Conservation (phyloP, 2,113 vertebrate species). For the Bos indicus region DNA sequence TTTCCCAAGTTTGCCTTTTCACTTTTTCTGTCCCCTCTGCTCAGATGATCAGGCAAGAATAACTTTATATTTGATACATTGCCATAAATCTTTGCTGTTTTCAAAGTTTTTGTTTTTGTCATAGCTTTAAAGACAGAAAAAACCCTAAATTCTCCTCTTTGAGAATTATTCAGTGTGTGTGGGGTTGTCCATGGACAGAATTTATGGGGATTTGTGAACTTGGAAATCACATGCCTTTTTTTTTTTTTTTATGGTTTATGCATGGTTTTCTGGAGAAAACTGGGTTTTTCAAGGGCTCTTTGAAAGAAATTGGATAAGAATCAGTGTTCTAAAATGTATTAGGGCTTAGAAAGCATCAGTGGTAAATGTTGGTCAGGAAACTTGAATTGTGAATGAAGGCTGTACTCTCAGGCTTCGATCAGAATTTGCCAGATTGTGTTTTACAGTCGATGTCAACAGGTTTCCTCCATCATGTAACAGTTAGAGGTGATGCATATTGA, state of each 20-base stretch:
- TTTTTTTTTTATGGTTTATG: not conserved
- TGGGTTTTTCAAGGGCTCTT: not conserved
- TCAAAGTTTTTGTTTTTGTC: slow-evolving; percentile 6
- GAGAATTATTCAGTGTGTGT: not conserved
- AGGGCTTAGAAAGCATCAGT: not conserved
- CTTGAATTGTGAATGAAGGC: not conserved
- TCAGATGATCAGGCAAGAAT: not conserved
- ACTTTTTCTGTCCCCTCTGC: not conserved
- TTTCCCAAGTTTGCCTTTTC: not conserved
- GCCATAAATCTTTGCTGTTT: not conserved
- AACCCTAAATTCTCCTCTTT: not conserved
- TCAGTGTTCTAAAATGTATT: not conserved
- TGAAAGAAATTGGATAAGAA: not conserved
- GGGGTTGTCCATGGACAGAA: not conserved
- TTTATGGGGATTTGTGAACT: not conserved
- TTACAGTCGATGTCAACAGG: not conserved
- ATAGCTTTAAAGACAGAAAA: not conserved
- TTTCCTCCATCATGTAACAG: not conserved
- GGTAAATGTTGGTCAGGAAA: not conserved
- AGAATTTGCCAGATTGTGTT: not conserved
- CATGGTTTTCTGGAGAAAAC: not conserved
- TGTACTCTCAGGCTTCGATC: not conserved
- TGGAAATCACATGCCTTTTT: not conserved
- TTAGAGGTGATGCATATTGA: not conserved
- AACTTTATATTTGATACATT: not conserved